Evolutionary conservation across 92 coral and sea anemone species (phyloP), one percentile per base, ranked within the genome.

Genomic region (Diadumene lineata): DNA sequence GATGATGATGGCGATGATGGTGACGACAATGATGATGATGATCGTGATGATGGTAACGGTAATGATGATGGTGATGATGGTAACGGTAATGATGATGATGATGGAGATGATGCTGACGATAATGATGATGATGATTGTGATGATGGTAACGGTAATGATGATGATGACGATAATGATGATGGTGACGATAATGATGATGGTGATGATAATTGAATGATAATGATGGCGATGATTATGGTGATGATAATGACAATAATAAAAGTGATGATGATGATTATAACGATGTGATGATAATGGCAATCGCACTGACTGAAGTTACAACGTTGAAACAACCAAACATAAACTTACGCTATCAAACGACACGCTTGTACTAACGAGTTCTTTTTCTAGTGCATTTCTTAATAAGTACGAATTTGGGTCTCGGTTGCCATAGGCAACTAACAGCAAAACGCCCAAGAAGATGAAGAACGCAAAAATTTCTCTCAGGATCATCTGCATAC

Each of bases 341-440:
- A 21, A 26, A 86, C 98, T 18, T 76, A 90, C 96, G 46, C 81
- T 73, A 48, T 50, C 72, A 17, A 93, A 87, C 25, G 82, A 78
- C 57, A 90, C 88, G 2, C 81, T 7, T 79, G 82, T 79, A 13
- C 43, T 66, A 1, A 87, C 93, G 67, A 93, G 90, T 43, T 73
- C 72, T 56, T 93, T 89, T 11, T 48, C 25, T 61, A 93, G 81
- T 19, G 89, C 70, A 64, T 93, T 90, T 73, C 82, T 78, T 81
- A 93, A 34, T 15, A 93, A 83, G 88, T 81, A 93, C 15, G 88
- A 70, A 33, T 87, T 76, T 31, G 93, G 81, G 50, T 93, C 98
- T 43, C 88, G 83, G 86, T 93, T 91, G 81, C 91, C 92, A 73
- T 90, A 88, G 67, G 98, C 92, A 64, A 87, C 93, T 50, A 82